phyloP scores from a whole-genome alignment of 2,797 vertebrate species.

The Carcharodon carcharias region DNA sequence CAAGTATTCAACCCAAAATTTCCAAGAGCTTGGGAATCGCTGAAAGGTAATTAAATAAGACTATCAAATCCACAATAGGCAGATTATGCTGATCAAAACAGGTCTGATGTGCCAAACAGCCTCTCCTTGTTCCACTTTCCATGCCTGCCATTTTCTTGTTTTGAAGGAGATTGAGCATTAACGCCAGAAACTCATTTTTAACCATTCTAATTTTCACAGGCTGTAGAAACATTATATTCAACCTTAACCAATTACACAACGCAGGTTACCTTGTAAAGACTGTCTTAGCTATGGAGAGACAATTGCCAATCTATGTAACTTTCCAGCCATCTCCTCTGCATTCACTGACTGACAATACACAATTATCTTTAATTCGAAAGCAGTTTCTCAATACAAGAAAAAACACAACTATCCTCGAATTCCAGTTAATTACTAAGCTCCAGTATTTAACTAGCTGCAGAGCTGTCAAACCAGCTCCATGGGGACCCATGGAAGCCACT shows the following conservation, averaged over 20 bases:
- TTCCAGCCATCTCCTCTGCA: neutral
- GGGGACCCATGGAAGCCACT: neutral
- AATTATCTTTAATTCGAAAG: constrained; percentile 17
- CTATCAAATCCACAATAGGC: neutral
- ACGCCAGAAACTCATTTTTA: neutral
- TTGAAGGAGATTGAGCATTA: neutral
- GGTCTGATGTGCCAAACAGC: neutral
- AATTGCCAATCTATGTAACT: neutral
- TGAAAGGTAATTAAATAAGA: neutral
- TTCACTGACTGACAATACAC: neutral
- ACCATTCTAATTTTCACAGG: neutral
- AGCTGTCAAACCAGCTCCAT: neutral
- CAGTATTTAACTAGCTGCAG: neutral
- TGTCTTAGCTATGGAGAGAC: neutral
- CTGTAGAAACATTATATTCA: neutral
- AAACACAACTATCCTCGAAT: neutral
- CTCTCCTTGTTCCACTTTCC: neutral
- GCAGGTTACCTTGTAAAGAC: neutral
- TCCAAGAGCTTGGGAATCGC: neutral
- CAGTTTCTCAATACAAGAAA: neutral
- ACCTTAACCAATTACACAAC: neutral
- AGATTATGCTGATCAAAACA: neutral
- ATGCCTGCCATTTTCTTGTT: neutral
- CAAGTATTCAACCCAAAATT: neutral
- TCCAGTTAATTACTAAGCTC: neutral